These are phyloP conservation scores for Microplitis demolitor DNA, from an alignment of 1,140 invertebrate species.

Conservation along the genomic window DNA sequence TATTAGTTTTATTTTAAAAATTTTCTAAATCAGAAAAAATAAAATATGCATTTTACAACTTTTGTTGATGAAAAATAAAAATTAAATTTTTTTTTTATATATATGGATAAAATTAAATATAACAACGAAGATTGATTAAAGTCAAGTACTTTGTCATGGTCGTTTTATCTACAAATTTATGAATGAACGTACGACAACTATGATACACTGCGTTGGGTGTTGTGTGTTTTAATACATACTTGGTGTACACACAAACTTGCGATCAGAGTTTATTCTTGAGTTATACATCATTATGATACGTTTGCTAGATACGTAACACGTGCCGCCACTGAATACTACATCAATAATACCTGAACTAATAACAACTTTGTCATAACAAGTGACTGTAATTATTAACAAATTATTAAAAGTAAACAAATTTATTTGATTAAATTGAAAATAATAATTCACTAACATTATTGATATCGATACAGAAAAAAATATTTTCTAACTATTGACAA, in stretches of 20 bases:
- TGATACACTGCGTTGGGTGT: not conserved
- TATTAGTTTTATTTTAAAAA: too few relatives aligned
- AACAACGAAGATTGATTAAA: not conserved
- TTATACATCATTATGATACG: not conserved
- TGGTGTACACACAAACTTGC: not conserved
- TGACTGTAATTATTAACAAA: too few relatives aligned
- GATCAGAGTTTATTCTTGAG: not conserved
- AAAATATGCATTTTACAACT: too few relatives aligned
- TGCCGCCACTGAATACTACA: not conserved
- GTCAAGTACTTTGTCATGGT: not conserved
- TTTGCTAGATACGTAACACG: not conserved
- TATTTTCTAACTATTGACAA: too few relatives aligned
- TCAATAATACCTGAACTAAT: too few relatives aligned
- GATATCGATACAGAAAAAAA: conserved; percentile 8
- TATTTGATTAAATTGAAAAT: too few relatives aligned
- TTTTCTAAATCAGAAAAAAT: too few relatives aligned
- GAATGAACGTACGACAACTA: not conserved
- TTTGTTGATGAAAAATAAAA: too few relatives aligned
- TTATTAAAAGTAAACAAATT: too few relatives aligned
- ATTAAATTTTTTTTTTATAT: too few relatives aligned
- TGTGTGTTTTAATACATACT: not conserved
- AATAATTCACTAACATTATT: too few relatives aligned
- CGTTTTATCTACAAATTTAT: not conserved
- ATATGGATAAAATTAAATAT: not conserved
- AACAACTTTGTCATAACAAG: too few relatives aligned